phyloP scores from a whole-genome alignment of 1,140 invertebrate genomes.

The Ips typographus region DNA sequence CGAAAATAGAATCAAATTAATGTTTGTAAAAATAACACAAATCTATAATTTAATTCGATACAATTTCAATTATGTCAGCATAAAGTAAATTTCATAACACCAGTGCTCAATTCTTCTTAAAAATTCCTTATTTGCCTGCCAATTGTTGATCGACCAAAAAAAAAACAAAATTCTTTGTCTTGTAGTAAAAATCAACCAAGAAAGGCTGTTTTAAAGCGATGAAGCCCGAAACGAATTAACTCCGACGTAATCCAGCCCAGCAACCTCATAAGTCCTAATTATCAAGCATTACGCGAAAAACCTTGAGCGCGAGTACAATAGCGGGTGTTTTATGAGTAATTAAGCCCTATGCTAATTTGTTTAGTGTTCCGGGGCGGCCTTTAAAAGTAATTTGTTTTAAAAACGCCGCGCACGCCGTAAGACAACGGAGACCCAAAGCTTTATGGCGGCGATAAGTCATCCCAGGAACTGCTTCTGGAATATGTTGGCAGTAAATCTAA shows the following conservation, averaged over 20 bases:
- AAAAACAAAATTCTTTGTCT: no score
- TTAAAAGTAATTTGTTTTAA: slow-evolving; percentile 31
- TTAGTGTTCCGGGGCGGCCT: slow-evolving; percentile 24
- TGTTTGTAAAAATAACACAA: no score
- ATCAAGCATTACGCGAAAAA: slow-evolving; percentile 25
- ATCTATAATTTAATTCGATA: no score
- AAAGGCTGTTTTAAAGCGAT: not conserved
- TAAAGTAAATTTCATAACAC: no score
- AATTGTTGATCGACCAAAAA: no score
- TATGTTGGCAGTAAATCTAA: slow-evolving; percentile 5
- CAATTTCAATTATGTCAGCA: no score
- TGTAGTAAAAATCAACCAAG: no score
- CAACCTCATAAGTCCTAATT: slow-evolving; percentile 25
- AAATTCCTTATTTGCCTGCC: no score
- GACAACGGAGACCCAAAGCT: slow-evolving; percentile 12
- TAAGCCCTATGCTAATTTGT: slow-evolving; percentile 32
- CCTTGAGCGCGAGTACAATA: slow-evolving; percentile 9
- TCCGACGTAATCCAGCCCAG: slow-evolving; percentile 1
- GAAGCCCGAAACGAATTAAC: slow-evolving; percentile 8
- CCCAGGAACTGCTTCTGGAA: slow-evolving; percentile 3
- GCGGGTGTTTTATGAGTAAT: slow-evolving; percentile 27
- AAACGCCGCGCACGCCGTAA: slow-evolving; percentile 7
- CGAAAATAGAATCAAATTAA: no score
- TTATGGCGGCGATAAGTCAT: slow-evolving; percentile 19
- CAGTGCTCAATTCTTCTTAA: no score